Evolutionary conservation across 2,113 vertebrate species (phyloP).

Genomic region (Lophura nycthemera): DNA sequence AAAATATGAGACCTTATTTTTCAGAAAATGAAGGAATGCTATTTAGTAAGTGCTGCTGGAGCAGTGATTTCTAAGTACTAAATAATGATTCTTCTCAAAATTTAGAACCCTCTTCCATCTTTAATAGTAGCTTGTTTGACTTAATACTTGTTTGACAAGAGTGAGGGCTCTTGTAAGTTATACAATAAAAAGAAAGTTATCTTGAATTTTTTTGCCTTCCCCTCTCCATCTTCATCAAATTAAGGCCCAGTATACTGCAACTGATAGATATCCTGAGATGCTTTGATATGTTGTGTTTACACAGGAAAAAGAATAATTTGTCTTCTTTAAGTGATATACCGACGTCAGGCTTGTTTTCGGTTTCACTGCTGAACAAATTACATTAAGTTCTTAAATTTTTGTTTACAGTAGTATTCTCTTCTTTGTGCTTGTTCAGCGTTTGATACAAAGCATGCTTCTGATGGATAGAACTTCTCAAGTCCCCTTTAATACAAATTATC

Average conservation of each 20-base stretch:
- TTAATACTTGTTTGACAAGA: neutral
- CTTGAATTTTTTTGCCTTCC: neutral
- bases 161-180: neutral
- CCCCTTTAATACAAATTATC: neutral
- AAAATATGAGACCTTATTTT: neutral
- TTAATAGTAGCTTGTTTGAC: neutral
- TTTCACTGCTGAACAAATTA: neutral
- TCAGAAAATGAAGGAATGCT: neutral
- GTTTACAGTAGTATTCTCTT: neutral
- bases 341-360: neutral
- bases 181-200: neutral
- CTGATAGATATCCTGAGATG: neutral
- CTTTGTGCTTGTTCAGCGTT: neutral
- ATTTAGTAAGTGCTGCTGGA: neutral
- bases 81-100: neutral
- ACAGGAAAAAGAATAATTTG: neutral
- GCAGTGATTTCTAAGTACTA: neutral
- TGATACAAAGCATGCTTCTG: neutral
- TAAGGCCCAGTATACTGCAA: neutral
- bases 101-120: neutral
- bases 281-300: neutral
- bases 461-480: neutral
- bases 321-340: neutral
- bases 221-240: neutral
- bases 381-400: neutral